These are phyloP conservation scores for Neogobius melanostomus DNA, from an alignment of 2,113 vertebrate genomes.

Conservation along the genomic window DNA sequence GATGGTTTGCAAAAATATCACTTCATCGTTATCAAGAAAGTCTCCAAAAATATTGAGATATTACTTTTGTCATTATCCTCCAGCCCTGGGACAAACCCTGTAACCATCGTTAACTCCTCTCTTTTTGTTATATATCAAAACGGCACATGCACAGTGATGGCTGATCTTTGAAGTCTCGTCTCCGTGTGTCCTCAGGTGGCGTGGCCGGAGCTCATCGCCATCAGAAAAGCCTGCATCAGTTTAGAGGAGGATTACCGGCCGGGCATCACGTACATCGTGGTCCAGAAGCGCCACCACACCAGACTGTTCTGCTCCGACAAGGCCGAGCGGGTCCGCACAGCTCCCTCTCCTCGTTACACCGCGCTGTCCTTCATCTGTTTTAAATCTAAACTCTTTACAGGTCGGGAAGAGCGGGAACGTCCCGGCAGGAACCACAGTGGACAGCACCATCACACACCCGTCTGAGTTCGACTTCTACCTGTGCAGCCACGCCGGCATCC, in stretches of 20 bases:
- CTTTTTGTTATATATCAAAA: too few relatives aligned
- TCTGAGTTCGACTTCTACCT: constrained; percentile 99
- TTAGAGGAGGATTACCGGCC: constrained; percentile 98
- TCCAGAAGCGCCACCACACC: constrained; percentile 98
- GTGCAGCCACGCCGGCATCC: constrained; percentile 99
- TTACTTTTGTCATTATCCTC: too few relatives aligned
- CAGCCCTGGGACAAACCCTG: too few relatives aligned
- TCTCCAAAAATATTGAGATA: too few relatives aligned
- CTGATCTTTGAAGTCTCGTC: background rate
- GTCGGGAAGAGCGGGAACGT: constrained; percentile 99
- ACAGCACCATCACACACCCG: constrained; percentile 98
- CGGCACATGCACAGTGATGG: background rate
- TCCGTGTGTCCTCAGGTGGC: constrained; percentile 81
- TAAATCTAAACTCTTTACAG: constrained; percentile 61
- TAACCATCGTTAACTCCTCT: too few relatives aligned
- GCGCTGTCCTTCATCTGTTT: background rate
- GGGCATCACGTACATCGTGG: constrained; percentile 98
- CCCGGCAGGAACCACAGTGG: constrained; percentile 97
- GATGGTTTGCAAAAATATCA: too few relatives aligned
- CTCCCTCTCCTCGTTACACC: background rate
- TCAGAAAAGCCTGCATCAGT: constrained; percentile 98
- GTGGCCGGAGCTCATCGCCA: constrained; percentile 97
- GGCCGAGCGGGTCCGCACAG: constrained; percentile 88
- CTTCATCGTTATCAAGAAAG: too few relatives aligned
- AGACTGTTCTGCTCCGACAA: constrained; percentile 98